Conservation (phyloP, 2,888 invertebrate genomes). For the Branchinecta sandiegonensis region DNA sequence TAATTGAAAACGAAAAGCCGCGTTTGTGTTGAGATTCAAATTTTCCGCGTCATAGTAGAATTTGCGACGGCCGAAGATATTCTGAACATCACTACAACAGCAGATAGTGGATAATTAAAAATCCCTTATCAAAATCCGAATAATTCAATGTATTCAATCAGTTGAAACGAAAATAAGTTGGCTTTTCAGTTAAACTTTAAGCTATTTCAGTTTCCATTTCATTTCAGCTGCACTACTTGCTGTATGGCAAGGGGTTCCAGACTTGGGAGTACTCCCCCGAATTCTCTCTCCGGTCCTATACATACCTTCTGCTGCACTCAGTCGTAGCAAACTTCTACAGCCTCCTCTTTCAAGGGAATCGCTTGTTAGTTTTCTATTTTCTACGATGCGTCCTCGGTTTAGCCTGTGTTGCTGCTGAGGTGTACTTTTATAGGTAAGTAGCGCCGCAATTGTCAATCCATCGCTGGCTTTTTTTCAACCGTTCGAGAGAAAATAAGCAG, state of each 20-base stretch:
- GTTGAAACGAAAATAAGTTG: background rate
- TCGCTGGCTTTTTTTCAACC: conserved; percentile 7
- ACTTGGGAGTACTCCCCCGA: conserved; percentile 98
- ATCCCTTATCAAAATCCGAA: no score
- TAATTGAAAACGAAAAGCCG: no score
- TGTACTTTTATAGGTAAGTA: conserved; percentile 83
- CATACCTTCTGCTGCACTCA: conserved; percentile 67
- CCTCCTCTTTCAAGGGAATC: conserved; percentile 55
- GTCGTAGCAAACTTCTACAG: conserved; percentile 39
- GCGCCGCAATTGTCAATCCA: conserved; percentile 16
- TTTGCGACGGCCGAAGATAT: no score
- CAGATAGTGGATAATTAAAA: no score
- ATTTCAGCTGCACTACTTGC: conserved; percentile 49
- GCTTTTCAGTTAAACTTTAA: background rate
- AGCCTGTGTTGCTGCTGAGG: conserved; percentile 64
- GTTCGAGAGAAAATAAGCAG: no score
- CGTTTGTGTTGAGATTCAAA: no score
- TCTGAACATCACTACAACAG: no score
- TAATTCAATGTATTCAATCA: no score
- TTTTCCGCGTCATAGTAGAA: no score
- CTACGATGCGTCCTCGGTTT: conserved; percentile 66
- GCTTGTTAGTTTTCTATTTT: conserved; percentile 75
- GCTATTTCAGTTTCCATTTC: conserved; percentile 16
- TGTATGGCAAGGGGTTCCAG: conserved; percentile 86
- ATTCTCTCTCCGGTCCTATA: conserved; percentile 86